A percentile compares a stretch with the other conserved stretches of the same genome.
Conservation (phyloP, 2,888 invertebrate species). For the Oscheius myriophilus region DNA sequence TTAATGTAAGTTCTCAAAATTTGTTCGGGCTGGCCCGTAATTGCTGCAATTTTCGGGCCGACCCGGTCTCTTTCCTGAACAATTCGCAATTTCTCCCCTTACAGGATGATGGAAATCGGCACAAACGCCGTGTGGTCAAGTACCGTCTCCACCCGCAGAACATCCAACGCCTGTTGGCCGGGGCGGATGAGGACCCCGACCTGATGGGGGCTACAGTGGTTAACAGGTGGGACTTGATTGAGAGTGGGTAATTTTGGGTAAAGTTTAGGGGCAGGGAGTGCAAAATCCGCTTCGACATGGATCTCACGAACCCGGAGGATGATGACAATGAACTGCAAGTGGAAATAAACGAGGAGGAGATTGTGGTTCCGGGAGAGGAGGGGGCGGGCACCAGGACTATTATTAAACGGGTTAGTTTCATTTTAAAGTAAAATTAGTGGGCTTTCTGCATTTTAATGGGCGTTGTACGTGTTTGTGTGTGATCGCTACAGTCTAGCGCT, state of each 20-base stretch:
- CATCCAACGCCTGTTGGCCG: not conserved
- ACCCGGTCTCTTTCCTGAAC: too few relatives aligned
- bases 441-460: not conserved
- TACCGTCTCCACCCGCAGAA: slow-evolving; percentile 61
- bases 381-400: slow-evolving; percentile 53
- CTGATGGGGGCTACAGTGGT: too few relatives aligned
- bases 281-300: slow-evolving; percentile 29
- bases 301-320: slow-evolving; percentile 28
- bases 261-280: slow-evolving; percentile 12
- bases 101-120: slow-evolving; percentile 58
- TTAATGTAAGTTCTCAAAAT: slow-evolving; percentile 25
- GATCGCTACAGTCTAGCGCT: too few relatives aligned
- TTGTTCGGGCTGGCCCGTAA: not conserved
- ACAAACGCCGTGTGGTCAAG: slow-evolving; percentile 56
- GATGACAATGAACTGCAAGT: slow-evolving; percentile 56
- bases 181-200: not conserved
- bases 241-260: not conserved
- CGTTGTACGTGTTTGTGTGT: too few relatives aligned
- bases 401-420: slow-evolving; percentile 45
- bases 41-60: not conserved
- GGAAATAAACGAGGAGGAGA: slow-evolving; percentile 66
- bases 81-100: too few relatives aligned
- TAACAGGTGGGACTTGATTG: too few relatives aligned
- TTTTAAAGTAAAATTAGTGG: too few relatives aligned
- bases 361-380: slow-evolving; percentile 54